These are phyloP conservation scores for Willisornis vidua DNA, from an alignment of 2,113 vertebrate genomes.

Conservation along the genomic window DNA sequence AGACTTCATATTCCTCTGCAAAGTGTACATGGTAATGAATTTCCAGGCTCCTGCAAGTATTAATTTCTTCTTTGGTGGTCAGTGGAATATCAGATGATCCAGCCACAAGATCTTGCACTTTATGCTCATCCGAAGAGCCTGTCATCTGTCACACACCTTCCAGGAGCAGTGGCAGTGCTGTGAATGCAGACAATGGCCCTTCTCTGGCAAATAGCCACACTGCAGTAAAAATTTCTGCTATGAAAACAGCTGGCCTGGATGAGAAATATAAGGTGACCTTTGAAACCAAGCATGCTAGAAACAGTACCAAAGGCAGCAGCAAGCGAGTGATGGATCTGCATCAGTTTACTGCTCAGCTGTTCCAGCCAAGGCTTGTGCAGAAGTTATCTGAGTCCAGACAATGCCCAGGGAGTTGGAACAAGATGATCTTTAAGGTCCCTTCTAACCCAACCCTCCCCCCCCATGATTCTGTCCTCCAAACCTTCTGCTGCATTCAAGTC, in stretches of 20 bases:
- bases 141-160: accelerated
- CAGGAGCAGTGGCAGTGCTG: background rate
- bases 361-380: background rate
- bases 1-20: background rate
- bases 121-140: background rate
- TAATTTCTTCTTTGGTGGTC: background rate
- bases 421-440: background rate
- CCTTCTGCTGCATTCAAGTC: background rate
- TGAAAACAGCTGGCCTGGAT: background rate
- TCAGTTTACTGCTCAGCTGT: background rate
- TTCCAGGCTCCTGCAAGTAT: background rate
- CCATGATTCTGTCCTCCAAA: background rate
- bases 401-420: background rate
- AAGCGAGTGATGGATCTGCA: background rate
- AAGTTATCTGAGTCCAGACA: background rate
- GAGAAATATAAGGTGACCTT: background rate
- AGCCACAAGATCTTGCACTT: background rate
- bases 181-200: accelerated
- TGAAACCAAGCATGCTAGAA: background rate
- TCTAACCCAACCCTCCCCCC: background rate
- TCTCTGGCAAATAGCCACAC: background rate
- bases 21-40: background rate
- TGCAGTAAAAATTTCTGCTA: background rate
- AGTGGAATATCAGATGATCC: background rate
- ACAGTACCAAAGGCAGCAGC: background rate